Evolutionary conservation across 2,888 invertebrate species (phyloP).

Genomic region (Cremastinae sp.): DNA sequence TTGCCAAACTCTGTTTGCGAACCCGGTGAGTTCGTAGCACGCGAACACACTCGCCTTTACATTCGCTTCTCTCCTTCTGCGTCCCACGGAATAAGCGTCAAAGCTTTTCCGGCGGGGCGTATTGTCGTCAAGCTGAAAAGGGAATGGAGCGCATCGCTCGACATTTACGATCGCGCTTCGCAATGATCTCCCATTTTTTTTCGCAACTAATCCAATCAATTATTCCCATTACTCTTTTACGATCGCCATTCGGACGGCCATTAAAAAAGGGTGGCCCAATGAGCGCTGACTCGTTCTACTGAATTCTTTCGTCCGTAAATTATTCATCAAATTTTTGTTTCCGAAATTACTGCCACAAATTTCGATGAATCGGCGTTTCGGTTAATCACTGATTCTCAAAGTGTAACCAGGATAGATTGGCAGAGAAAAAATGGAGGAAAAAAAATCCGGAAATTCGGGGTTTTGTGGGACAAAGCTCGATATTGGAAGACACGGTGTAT

Average conservation of each 20-base stretch:
- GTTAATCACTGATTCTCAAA: no score
- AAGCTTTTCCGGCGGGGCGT: constrained; percentile 1
- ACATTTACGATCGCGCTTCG: neutral
- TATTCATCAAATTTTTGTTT: no score
- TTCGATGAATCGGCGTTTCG: no score
- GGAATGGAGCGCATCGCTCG: constrained; percentile 4
- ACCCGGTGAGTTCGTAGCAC: constrained; percentile 27
- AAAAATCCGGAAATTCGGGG: neutral
- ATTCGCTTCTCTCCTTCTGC: no score
- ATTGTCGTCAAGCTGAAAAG: neutral
- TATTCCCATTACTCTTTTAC: neutral
- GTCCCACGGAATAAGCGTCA: constrained; percentile 25
- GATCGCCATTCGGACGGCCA: neutral
- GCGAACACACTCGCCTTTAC: constrained; percentile 41
- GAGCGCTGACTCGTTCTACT: no score
- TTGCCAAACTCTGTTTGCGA: constrained; percentile 52
- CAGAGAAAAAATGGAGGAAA: constrained; percentile 5
- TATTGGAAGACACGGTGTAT: neutral
- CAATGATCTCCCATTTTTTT: constrained; percentile 1
- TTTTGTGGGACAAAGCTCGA: neutral
- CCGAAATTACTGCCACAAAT: neutral
- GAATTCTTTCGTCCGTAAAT: no score
- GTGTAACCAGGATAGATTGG: neutral
- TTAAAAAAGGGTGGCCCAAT: no score
- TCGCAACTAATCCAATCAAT: neutral